A percentile compares a stretch with the other conserved stretches of the same genome.
Conservation (phyloP, 2,113 vertebrate genomes). For the Dipodomys merriami region DNA sequence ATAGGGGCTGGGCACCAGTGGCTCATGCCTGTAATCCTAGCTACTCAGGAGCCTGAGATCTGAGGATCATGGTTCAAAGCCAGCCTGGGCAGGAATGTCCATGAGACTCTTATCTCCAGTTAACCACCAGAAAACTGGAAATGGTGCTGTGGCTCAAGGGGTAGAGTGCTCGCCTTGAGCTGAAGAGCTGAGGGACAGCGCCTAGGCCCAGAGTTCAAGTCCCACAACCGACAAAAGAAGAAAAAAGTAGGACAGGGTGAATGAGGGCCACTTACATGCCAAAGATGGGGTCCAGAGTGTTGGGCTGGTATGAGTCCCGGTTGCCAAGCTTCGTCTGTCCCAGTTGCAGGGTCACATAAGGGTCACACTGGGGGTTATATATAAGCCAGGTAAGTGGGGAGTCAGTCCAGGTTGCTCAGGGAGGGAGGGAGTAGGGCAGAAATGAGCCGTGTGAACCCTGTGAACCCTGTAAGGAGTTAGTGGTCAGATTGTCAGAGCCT, state of each 20-base stretch:
- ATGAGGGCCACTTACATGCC: slow-evolving; percentile 79
- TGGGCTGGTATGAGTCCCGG: slow-evolving; percentile 84
- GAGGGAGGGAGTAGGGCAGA: not conserved
- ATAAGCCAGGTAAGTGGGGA: not conserved
- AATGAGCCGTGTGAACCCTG: not conserved
- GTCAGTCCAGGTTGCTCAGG: not conserved
- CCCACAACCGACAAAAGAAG: no score
- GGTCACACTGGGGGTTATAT: slow-evolving; percentile 84
- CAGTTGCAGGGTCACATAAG: slow-evolving; percentile 84
- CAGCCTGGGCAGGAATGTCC: no score
- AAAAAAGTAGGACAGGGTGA: not conserved
- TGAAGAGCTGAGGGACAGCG: no score
- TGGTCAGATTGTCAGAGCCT: not conserved
- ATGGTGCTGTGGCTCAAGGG: no score
- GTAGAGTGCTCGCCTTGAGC: no score
- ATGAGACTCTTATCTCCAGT: no score
- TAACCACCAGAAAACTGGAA: no score
- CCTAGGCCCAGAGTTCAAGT: no score
- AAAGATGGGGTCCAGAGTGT: slow-evolving; percentile 87
- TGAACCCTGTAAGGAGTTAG: not conserved
- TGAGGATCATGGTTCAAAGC: no score
- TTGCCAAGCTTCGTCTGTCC: slow-evolving; percentile 79
- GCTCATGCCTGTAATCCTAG: no score
- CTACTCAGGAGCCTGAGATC: no score
- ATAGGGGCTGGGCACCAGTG: not conserved